phyloP scores from a whole-genome alignment of 2,797 vertebrate species.

The Xiphophorus birchmanni region DNA sequence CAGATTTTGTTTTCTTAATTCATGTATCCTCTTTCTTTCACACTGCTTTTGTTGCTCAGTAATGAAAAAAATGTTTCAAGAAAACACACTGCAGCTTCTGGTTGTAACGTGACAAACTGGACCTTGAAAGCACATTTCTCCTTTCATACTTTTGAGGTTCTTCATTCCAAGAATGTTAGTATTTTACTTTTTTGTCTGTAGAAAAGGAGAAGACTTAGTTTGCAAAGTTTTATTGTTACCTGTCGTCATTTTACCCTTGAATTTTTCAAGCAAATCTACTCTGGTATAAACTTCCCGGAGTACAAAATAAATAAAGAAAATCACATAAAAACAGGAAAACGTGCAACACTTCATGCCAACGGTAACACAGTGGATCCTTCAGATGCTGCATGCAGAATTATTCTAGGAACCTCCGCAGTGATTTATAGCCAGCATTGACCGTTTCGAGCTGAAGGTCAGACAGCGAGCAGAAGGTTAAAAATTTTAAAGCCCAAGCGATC shows the following conservation, averaged over 20 bases:
- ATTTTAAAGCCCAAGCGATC: conserved; percentile 78
- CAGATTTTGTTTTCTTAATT: neutral
- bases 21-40: neutral
- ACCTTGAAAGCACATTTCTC: neutral
- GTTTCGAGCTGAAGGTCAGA: conserved; percentile 54
- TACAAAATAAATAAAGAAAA: too few species aligned
- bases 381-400: conserved; percentile 12
- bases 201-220: neutral
- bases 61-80: neutral
- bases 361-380: neutral
- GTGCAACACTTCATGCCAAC: conserved; percentile 3
- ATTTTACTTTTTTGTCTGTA: neutral
- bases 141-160: neutral
- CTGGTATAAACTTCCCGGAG: neutral
- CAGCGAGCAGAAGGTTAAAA: conserved; percentile 42
- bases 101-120: neutral
- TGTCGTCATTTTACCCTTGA: neutral
- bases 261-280: neutral
- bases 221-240: neutral
- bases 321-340: neutral
- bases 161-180: neutral
- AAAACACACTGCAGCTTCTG: neutral
- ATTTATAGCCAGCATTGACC: conserved; percentile 37
- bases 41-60: neutral
- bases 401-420: conserved; percentile 18